A percentile compares a stretch with the other conserved stretches of the same genome.
Conservation (phyloP, 1,140 invertebrate genomes). For the Drusus annulatus region DNA sequence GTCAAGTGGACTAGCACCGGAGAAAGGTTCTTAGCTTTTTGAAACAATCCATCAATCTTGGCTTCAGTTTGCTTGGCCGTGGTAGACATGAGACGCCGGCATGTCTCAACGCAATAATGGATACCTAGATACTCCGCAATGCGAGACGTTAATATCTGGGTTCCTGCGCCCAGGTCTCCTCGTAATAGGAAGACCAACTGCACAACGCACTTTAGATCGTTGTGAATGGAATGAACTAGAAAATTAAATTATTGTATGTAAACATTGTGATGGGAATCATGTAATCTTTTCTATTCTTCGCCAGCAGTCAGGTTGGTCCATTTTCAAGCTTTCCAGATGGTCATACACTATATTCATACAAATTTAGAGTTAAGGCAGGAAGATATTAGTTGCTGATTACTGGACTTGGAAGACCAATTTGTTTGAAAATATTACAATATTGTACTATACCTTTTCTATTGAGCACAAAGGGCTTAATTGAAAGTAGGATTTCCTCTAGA, state of each 20-base stretch:
- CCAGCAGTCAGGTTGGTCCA: too few species aligned
- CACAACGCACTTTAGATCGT: slow-evolving; percentile 63
- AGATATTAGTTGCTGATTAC: too few species aligned
- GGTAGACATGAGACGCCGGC: slow-evolving; percentile 66
- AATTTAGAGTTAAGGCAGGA: too few species aligned
- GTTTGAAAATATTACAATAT: too few species aligned
- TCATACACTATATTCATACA: too few species aligned
- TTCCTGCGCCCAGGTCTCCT: slow-evolving; percentile 64
- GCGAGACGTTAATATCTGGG: slow-evolving; percentile 63
- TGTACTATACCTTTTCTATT: slow-evolving; percentile 64
- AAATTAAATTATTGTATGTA: slow-evolving; percentile 38
- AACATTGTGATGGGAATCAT: not conserved
- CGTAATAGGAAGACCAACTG: slow-evolving; percentile 67
- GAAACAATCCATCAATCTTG: slow-evolving; percentile 67
- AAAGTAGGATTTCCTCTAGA: slow-evolving; percentile 66
- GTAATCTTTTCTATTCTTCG: too few species aligned
- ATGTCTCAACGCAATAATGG: slow-evolving; percentile 63
- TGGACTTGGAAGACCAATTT: too few species aligned
- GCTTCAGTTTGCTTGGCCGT: slow-evolving; percentile 70
- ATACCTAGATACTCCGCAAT: slow-evolving; percentile 68
- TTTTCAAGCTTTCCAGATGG: too few species aligned
- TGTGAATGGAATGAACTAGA: slow-evolving; percentile 63
- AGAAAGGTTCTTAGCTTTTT: slow-evolving; percentile 66
- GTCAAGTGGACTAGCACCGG: slow-evolving; percentile 66
- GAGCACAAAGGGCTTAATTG: slow-evolving; percentile 66